Conservation (phyloP, 2,113 vertebrate species). For the Carassius carassius region DNA sequence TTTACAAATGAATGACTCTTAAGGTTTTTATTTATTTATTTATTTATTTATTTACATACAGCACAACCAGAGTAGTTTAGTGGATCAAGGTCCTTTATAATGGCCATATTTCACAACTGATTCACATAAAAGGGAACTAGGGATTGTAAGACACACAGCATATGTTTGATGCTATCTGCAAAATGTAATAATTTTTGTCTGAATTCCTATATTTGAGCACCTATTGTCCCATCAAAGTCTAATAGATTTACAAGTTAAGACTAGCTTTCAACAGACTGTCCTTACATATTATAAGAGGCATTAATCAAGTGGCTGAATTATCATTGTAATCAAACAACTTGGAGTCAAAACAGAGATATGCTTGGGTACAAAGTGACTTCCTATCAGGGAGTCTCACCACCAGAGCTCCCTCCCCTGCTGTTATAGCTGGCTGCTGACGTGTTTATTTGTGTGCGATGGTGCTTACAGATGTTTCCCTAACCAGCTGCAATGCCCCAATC, state of each 20-base stretch:
- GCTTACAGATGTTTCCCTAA: conserved; percentile 53
- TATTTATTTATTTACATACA: too few relatives aligned
- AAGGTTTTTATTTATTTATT: too few relatives aligned
- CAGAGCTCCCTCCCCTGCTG: conserved; percentile 42
- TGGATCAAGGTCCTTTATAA: too few relatives aligned
- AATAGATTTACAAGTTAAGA: background rate
- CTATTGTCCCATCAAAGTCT: background rate
- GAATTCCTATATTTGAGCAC: background rate
- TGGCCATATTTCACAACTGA: background rate
- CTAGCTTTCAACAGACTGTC: background rate
- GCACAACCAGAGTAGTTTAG: too few relatives aligned
- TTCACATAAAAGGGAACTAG: background rate
- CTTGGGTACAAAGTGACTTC: conserved; percentile 20
- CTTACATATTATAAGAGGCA: background rate
- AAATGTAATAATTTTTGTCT: background rate
- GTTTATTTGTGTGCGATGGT: conserved; percentile 56
- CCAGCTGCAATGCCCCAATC: conserved; percentile 61
- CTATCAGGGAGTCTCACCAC: conserved; percentile 3
- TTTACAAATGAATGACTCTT: too few relatives aligned
- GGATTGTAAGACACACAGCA: background rate
- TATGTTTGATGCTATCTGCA: background rate
- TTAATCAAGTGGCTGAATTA: conserved; percentile 29
- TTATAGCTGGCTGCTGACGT: conserved; percentile 54
- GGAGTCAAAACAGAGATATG: conserved; percentile 28
- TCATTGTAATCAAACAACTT: conserved; percentile 8